Conservation (phyloP, 1,140 invertebrate genomes). For the Drosophila funebris region DNA sequence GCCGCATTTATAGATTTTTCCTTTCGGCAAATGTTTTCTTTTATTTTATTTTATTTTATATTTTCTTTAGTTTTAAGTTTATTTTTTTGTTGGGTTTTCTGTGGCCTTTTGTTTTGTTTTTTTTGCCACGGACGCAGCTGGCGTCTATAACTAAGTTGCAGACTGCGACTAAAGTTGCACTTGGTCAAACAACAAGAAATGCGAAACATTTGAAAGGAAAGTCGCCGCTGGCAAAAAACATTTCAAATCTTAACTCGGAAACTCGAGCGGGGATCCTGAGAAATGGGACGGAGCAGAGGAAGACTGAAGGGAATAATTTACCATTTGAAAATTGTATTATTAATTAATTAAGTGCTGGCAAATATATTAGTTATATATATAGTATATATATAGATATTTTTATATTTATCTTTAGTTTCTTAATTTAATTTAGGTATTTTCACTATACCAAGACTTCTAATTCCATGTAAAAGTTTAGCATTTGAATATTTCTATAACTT, state of each 20-base stretch:
- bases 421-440: too few species aligned
- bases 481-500: too few species aligned
- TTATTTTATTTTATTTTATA: not conserved
- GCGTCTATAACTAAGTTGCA: not conserved
- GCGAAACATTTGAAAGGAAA: constrained; percentile 22
- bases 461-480: too few species aligned
- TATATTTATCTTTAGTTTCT: too few species aligned
- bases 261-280: not conserved
- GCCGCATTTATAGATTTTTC: constrained; percentile 60
- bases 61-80: constrained; percentile 4
- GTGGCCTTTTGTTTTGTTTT: constrained; percentile 30
- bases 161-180: not conserved
- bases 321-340: too few species aligned
- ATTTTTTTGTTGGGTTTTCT: not conserved
- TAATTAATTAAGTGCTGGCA: too few species aligned
- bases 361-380: too few species aligned
- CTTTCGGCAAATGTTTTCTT: constrained; percentile 8
- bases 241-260: not conserved
- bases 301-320: too few species aligned
- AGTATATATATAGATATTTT: too few species aligned
- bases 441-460: too few species aligned
- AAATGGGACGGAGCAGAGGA: too few species aligned
- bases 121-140: constrained; percentile 18
- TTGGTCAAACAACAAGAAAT: constrained; percentile 8
- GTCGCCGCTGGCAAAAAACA: constrained; percentile 5